Evolutionary conservation across 2,888 invertebrate species (phyloP), one percentile per base, ranked within the genome.

Genomic region (Metalampra italica): DNA sequence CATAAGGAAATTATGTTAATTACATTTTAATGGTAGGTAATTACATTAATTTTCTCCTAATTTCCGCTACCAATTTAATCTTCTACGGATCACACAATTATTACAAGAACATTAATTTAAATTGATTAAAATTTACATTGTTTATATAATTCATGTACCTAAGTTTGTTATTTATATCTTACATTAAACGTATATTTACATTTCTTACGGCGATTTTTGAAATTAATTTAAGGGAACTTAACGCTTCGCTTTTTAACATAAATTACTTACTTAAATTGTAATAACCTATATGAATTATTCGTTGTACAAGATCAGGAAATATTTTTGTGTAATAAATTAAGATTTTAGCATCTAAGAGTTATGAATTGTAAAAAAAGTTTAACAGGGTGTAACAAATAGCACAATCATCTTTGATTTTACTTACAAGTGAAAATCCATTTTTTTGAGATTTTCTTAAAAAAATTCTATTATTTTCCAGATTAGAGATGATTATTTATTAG

Each of bases 71-170:
- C 64, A 75, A 38, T 42, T 47, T 42, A 69, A 59, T 60, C 55
- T 60, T 59, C 80, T 84, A 82, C 80, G 60, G 71, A 79, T 83
- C 81, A 80, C 82, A 82, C 80, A 59, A 68, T 76, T 66, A 72
- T 75, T 71, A 79, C 72, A 71, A 71, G 66, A 75, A 82, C 80
- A 74, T 78, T 65, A 62, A 74, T 43, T 47, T 36, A 47, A 45
- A 43, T 42, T 15, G 47, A 50, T 42, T 47, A 56, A 64, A 63
- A 53, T 64, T 60, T 62, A 60, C 55, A 60, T 64, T 55, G 52
- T 54, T 51, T 50, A 47, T 48, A 34, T 49, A 43, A 49, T 43
- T 22, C 48, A 32, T 42, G 32, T 43, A 12, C 13, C 5, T 38
- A 13, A 22, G 22, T 22, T 22, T 22, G 5, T 22, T 39, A n/a